phyloP scores from a whole-genome alignment of 1,140 invertebrate genomes.

The Drosophila serrata region DNA sequence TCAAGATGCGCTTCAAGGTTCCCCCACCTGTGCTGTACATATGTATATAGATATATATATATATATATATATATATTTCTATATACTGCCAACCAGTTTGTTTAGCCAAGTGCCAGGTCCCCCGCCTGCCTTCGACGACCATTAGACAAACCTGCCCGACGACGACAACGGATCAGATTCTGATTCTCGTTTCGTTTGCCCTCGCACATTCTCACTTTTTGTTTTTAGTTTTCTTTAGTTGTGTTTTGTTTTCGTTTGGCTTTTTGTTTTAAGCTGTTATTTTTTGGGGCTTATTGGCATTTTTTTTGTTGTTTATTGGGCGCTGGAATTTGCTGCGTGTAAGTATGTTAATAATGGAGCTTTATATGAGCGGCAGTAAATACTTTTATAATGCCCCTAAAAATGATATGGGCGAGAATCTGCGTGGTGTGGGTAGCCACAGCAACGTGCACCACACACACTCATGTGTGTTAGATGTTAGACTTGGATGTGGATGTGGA shows the following conservation, averaged over 20 bases:
- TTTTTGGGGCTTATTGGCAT: slow-evolving; percentile 47
- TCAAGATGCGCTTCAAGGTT: slow-evolving; percentile 77
- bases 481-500: not conserved
- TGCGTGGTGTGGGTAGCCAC: slow-evolving; percentile 35
- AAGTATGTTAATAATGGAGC: slow-evolving; percentile 58
- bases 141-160: slow-evolving; percentile 71
- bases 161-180: slow-evolving; percentile 36
- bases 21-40: slow-evolving; percentile 26
- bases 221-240: slow-evolving; percentile 14
- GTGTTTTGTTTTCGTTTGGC: slow-evolving; percentile 5
- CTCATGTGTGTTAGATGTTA: slow-evolving; percentile 32
- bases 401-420: slow-evolving; percentile 43
- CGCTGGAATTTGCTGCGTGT: slow-evolving; percentile 35
- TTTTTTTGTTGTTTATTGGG: slow-evolving; percentile 38
- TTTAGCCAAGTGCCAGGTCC: slow-evolving; percentile 36
- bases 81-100: slow-evolving; percentile 70
- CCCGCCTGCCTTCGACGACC: slow-evolving; percentile 38
- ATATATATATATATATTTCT: slow-evolving; percentile 10
- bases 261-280: slow-evolving; percentile 45
- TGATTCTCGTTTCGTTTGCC: slow-evolving; percentile 69
- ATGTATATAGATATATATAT: not conserved
- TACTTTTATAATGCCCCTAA: slow-evolving; percentile 46
- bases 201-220: slow-evolving; percentile 63
- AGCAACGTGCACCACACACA: not conserved
- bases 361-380: slow-evolving; percentile 48